Base-by-base conservation (phyloP, 2,888 invertebrate species). In the Drosophila mimetica region DNA sequence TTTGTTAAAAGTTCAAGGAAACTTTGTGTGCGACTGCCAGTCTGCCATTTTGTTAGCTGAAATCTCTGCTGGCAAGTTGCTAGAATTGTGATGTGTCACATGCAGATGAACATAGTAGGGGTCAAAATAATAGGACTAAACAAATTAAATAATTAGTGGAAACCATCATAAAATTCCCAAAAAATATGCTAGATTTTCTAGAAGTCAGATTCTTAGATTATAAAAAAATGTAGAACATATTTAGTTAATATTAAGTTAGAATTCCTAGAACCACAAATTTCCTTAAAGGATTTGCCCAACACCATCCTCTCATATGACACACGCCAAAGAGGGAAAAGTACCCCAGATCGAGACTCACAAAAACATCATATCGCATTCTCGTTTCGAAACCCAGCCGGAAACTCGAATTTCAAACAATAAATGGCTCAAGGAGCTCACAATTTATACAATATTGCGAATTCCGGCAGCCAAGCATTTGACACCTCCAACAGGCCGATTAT, bases 401-500 rank as follows among this genome's bases (percentile, higher is more conserved):
- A 78, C 74, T 84, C 86, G 34, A 48, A 80, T 84, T 88, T 86
- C 84, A 88, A 88, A 84, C 77, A 88, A 77, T 74, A 46, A 46
- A 46, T 69, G 71, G 34, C 67, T 63, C 64, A 54, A 65, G 64
- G 6, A 60, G 60, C 30, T 36, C 30, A 61, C 60, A 71, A 37
- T 85, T 70, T 72, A 88, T 87, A 84, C 84, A 84, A 83, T 78
- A 84, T 84, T 84, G 80, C 84, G 55, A 84, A 87, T 82, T 79
- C 85, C 83, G 66, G 58, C 44, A 73, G 25, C 50, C 52, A 57
- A 67, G 50, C 71, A 86, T 80, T 78, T 69, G 84, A 84, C 81
- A 88, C 86, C 77, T 58, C 37, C 41, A 59, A 32, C 63, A 47
- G 47, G 41, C 16, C 60, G 41, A 75, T 71, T 74, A 75, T 70